Evolutionary conservation across 1,140 invertebrate species (phyloP).

Genomic region (Bombus pascuorum): DNA sequence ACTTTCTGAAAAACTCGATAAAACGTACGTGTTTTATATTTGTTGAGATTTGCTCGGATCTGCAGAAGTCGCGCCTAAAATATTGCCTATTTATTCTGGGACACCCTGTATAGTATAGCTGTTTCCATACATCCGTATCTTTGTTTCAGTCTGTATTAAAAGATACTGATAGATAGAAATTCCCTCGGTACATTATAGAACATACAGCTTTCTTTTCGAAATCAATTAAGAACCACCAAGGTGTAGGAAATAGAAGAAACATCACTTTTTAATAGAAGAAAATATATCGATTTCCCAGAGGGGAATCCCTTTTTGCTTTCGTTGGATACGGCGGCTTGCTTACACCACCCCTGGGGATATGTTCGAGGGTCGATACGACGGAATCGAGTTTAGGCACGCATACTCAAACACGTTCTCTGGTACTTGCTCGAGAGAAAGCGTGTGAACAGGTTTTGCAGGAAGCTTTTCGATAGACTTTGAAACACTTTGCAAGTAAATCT

Average conservation of each 20-base stretch:
- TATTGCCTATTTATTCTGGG: no score
- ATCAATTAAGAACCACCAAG: background rate
- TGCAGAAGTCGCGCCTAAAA: no score
- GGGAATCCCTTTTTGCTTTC: background rate
- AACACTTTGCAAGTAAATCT: background rate
- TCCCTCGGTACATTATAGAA: background rate
- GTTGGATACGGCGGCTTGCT: background rate
- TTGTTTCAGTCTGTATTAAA: no score
- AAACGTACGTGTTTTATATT: no score
- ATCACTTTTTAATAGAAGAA: background rate
- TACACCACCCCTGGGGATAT: background rate
- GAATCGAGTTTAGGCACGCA: conserved; percentile 51
- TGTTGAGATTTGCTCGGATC: no score
- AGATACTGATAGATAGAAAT: background rate
- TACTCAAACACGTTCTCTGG: conserved; percentile 54
- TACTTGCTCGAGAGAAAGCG: conserved; percentile 26
- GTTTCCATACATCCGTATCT: no score
- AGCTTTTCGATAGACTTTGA: background rate
- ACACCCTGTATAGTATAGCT: no score
- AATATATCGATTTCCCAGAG: background rate
- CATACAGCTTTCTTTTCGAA: background rate
- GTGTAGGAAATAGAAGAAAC: no score
- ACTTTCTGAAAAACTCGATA: no score
- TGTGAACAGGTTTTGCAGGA: conserved; percentile 1
- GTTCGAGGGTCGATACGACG: conserved; percentile 31